Evolutionary conservation across 2,113 vertebrate genomes (phyloP), one percentile per base, ranked within the genome.

Genomic region (Dicaeum eximium): DNA sequence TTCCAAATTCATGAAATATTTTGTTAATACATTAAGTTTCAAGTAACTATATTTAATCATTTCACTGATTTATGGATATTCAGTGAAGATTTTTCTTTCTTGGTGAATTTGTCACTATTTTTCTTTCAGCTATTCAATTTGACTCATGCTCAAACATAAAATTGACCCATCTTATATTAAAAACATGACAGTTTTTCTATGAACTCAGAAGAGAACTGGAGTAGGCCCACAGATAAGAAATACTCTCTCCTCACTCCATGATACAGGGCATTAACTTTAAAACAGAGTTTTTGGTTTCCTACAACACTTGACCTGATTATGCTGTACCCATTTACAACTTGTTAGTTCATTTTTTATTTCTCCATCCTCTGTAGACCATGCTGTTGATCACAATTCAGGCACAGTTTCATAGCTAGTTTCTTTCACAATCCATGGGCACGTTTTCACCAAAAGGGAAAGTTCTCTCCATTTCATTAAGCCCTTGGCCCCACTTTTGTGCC

Each of bases 311-410:
- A 38, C 71, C 83, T 84, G 91, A 89, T 85, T 75, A 91, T 65
- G 19, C 45, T 60, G 40, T 57, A 64, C 51, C 50, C 80, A 85
- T 91, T 96, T 91, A 95, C 87, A 95, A 85, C 61, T 94, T 85
- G 74, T 57, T 95, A 96, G 87, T 82, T 91, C 74, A 72, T 85
- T 94, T 95, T 92, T 95, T 95, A 84, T 95, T 95, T 91, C 54
- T 87, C 78, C 85, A 73, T 91, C 87, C 53, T 94, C 73, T 92
- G 66, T 62, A 88, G 47, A 82, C 54, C 66, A 82, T 73, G 81
- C 42, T 88, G 74, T 57, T 91, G 93, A 92, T 87, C 91, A 82
- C 84, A 87, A 93, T 75, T 92, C 78, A 82, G 31, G 57, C 70
- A 70, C n/a, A 80, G 88, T 90, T 95, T 82, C 90, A 93, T 66